Evolutionary conservation across 2,888 invertebrate species (phyloP).

Genomic region (Drosophila seclusa): DNA sequence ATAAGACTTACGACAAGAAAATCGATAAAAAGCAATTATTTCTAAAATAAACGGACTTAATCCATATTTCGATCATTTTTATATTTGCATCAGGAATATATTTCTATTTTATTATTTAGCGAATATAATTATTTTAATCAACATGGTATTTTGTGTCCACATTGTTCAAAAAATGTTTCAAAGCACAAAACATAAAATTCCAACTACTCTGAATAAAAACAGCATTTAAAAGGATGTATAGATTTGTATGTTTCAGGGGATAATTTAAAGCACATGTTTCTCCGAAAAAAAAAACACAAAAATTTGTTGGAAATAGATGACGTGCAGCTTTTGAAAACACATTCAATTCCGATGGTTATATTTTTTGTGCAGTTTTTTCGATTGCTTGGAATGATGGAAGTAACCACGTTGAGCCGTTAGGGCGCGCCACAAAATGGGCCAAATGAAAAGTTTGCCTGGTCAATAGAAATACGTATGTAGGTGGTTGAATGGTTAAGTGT

Average conservation of each 20-base stretch:
- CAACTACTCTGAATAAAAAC: not conserved
- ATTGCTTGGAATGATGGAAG: conserved; percentile 40
- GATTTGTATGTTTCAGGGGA: conserved; percentile 5
- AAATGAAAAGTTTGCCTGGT: conserved; percentile 55
- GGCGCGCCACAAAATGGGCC: conserved; percentile 58
- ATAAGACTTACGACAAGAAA: not conserved
- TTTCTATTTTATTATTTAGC: not conserved
- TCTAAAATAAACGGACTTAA: not conserved
- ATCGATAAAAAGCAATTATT: not conserved
- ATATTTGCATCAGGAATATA: not conserved
- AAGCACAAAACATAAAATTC: not conserved
- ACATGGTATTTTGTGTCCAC: not conserved
- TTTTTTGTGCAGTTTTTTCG: not conserved
- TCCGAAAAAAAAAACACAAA: not conserved
- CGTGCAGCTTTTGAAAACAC: conserved; percentile 46
- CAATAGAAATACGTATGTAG: conserved; percentile 39
- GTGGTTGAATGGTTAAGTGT: conserved; percentile 4
- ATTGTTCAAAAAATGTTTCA: not conserved
- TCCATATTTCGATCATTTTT: not conserved
- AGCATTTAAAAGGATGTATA: conserved; percentile 14
- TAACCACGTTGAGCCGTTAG: conserved; percentile 50
- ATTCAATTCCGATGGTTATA: conserved; percentile 26
- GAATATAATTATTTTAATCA: not conserved
- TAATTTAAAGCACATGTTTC: conserved; percentile 10
- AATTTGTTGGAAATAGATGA: conserved; percentile 45